Percentiles rank a stretch among this genome's conserved stretches.
Evolutionary conservation across 2,797 vertebrate genomes (phyloP).

Genomic region (Hozukius guyotensis): DNA sequence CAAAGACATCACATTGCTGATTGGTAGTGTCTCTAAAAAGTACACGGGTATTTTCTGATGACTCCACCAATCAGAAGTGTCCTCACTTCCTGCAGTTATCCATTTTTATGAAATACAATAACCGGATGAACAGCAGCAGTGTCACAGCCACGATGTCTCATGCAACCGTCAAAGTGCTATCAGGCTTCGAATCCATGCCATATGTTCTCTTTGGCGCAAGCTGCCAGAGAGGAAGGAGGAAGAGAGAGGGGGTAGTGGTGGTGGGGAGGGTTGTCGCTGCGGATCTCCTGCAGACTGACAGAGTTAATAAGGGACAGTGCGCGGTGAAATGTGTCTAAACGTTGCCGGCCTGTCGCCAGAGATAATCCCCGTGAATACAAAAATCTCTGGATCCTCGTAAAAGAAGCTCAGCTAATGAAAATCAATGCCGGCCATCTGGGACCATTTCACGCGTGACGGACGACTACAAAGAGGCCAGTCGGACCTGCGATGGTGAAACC

Average conservation of each 20-base stretch:
- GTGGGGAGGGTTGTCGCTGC: not conserved
- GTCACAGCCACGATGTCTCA: slow-evolving; percentile 10
- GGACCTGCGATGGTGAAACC: slow-evolving; percentile 45
- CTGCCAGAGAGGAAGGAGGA: slow-evolving; percentile 28
- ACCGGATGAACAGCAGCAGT: slow-evolving; percentile 22
- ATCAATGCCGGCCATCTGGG: slow-evolving; percentile 67
- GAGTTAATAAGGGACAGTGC: slow-evolving; percentile 62
- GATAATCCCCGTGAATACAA: slow-evolving; percentile 46
- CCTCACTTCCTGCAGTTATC: not conserved
- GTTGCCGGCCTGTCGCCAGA: slow-evolving; percentile 14
- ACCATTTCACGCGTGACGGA: slow-evolving; percentile 49
- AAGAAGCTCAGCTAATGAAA: slow-evolving; percentile 64
- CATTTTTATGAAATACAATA: slow-evolving; percentile 20
- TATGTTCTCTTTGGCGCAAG: slow-evolving; percentile 55
- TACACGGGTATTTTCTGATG: not conserved
- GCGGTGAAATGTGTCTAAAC: slow-evolving; percentile 59
- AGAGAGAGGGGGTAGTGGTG: not conserved
- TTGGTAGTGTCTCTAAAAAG: not conserved
- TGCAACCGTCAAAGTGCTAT: slow-evolving; percentile 32
- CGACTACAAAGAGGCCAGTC: slow-evolving; percentile 38
- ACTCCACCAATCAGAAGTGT: not conserved
- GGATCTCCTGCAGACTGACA: slow-evolving; percentile 47
- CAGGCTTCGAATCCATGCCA: slow-evolving; percentile 52
- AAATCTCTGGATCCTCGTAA: slow-evolving; percentile 35
- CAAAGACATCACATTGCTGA: not conserved